Evolutionary conservation across 2,888 invertebrate species (phyloP), one percentile per base, ranked within the genome.

Genomic region (Anarsia innoxiella): DNA sequence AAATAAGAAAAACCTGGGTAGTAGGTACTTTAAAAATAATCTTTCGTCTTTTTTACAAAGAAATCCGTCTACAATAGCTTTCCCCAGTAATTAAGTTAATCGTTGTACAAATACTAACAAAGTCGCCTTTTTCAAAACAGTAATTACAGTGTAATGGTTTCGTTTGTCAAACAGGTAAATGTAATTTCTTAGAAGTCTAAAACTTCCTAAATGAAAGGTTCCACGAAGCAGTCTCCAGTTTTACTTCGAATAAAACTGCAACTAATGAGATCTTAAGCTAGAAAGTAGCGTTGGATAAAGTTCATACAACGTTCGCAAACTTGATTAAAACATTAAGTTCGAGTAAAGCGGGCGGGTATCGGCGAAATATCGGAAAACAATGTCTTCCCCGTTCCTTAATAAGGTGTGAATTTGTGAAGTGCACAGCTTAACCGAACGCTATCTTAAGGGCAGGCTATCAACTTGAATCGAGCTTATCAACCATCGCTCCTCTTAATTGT

Each of bases 401-500:
- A 73, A 77, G 77, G 80, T 79, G 83, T 73, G 71, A 79, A 75
- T 58, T 49, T 12, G 41, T 36, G 41, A 51, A 51, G 53, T 56
- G 60, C 51, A n/a, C n/a, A 57, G 59, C 60, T 66, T 66, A 73
- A 72, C 66, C 65, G 49, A 58, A 53, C 51, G 44, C 53, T 65
- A 79, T 80, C 80, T 74, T 49, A 48, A 58, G 50, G 56, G 49
- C 58, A 57, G 66, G 63, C 66, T 67, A 70, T 78, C 76, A 66
- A 66, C 59, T 63, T 53, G 61, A 62, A 64, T 60, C 63, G 54
- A 48, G 66, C 67, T 79, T 82, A 83, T 84, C 83, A 66, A 61
- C 59, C 61, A 84, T 83, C 82, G 62, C 56, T 66, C 67, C 65
- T 69, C 75, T 79, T 83, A 79, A 83, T 82, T 83, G 80, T 80